Evolutionary conservation across 2,113 vertebrate species (phyloP).

Genomic region (Spheniscus mendiculus): DNA sequence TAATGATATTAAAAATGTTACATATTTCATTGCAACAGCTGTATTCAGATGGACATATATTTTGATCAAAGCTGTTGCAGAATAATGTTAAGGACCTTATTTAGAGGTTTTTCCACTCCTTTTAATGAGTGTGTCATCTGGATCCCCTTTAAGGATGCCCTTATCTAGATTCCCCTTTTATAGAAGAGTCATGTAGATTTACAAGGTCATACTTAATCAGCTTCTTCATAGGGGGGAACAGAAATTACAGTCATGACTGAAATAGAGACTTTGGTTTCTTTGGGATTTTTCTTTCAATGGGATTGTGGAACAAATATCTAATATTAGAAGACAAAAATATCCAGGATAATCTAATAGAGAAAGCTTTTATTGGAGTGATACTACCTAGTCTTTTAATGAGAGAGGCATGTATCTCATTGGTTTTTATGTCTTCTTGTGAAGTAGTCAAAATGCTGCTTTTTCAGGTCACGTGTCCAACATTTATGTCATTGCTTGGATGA

Average conservation of each 20-base stretch:
- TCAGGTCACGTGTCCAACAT: not conserved
- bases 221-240: not conserved
- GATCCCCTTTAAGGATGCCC: fast-evolving
- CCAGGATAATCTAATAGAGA: not conserved
- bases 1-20: not conserved
- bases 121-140: not conserved
- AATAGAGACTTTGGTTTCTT: not conserved
- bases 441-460: not conserved
- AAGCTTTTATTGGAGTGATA: not conserved
- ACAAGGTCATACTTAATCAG: not conserved
- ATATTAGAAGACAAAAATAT: not conserved
- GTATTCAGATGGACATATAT: not conserved
- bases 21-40: not conserved
- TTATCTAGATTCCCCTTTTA: not conserved
- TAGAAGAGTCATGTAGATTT: not conserved
- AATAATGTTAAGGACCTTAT: not conserved
- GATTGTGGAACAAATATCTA: not conserved
- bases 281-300: not conserved
- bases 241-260: not conserved
- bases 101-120: not conserved
- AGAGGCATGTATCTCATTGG: not conserved
- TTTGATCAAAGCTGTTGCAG: not conserved
- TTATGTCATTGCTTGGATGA: not conserved
- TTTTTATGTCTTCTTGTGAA: not conserved
- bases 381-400: not conserved